Evolutionary conservation across 1,140 invertebrate genomes (phyloP).

Genomic region (Battus philenor): DNA sequence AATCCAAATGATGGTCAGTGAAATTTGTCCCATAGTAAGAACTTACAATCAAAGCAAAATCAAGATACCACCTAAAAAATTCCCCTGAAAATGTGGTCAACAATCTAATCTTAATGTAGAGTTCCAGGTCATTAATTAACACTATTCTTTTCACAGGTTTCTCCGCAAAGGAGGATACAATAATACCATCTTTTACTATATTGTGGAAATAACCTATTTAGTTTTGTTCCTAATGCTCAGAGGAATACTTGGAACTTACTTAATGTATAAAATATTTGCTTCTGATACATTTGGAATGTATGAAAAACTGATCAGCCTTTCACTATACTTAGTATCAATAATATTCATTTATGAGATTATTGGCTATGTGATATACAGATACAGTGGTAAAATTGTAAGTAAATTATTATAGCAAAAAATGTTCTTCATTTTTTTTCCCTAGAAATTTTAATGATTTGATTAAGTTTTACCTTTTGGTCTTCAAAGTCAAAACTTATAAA

Average conservation of each 20-base stretch:
- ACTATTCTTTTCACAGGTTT: slow-evolving; percentile 43
- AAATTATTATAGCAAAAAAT: slow-evolving; percentile 15
- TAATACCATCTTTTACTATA: slow-evolving; percentile 34
- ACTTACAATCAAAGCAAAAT: no score
- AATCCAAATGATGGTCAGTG: no score
- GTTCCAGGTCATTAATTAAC: no score
- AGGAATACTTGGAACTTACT: slow-evolving; percentile 44
- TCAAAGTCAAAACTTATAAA: no score
- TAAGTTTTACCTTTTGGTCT: no score
- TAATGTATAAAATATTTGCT: slow-evolving; percentile 42
- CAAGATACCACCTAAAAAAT: no score
- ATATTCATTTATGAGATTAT: slow-evolving; percentile 51
- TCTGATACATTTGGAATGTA: slow-evolving; percentile 47
- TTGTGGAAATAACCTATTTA: slow-evolving; percentile 48
- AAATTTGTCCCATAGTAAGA: no score
- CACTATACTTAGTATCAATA: slow-evolving; percentile 49
- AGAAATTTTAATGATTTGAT: no score
- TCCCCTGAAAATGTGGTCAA: no score
- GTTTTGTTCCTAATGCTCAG: slow-evolving; percentile 42
- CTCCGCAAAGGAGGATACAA: slow-evolving; percentile 44
- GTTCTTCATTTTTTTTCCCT: no score
- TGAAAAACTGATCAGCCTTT: slow-evolving; percentile 45
- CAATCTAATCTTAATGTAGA: no score
- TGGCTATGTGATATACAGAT: slow-evolving; percentile 58
- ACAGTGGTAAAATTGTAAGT: slow-evolving; percentile 57